Conservation (phyloP, 1,140 invertebrate species). For the Panulirus ornatus region DNA sequence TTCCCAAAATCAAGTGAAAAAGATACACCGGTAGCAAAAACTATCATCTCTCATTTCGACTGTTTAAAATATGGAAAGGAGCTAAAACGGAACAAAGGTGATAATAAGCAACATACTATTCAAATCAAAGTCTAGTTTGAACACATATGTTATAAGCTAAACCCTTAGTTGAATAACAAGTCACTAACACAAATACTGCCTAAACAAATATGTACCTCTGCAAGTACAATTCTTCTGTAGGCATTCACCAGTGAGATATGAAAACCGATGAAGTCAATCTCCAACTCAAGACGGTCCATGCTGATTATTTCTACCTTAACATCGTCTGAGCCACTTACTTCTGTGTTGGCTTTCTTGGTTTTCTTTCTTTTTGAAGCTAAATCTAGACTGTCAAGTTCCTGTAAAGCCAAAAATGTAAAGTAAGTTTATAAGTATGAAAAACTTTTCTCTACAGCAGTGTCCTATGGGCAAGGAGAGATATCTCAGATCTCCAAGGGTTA, state of each 20-base stretch:
- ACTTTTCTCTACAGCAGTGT: background rate
- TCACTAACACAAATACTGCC: background rate
- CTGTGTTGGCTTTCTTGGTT: background rate
- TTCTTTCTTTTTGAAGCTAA: background rate
- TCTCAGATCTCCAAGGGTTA: too few species aligned
- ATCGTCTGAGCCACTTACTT: background rate
- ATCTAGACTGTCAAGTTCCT: constrained; percentile 17
- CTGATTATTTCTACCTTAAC: constrained; percentile 58
- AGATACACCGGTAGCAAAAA: too few species aligned
- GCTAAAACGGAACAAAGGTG: too few species aligned
- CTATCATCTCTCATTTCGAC: too few species aligned
- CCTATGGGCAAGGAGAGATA: too few species aligned
- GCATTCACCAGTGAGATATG: constrained; percentile 71
- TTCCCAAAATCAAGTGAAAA: too few species aligned
- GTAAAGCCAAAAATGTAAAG: background rate
- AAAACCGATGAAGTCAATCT: constrained; percentile 74
- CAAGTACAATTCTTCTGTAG: constrained; percentile 72
- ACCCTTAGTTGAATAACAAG: too few species aligned
- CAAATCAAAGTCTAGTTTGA: too few species aligned
- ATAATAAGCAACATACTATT: too few species aligned
- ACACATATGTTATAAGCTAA: too few species aligned
- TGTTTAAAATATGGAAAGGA: too few species aligned
- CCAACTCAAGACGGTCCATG: constrained; percentile 65
- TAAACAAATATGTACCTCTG: constrained; percentile 58
- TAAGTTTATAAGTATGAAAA: background rate